Base-by-base conservation (phyloP, 2,113 vertebrate genomes). In the Poeciliopsis prolifica region DNA sequence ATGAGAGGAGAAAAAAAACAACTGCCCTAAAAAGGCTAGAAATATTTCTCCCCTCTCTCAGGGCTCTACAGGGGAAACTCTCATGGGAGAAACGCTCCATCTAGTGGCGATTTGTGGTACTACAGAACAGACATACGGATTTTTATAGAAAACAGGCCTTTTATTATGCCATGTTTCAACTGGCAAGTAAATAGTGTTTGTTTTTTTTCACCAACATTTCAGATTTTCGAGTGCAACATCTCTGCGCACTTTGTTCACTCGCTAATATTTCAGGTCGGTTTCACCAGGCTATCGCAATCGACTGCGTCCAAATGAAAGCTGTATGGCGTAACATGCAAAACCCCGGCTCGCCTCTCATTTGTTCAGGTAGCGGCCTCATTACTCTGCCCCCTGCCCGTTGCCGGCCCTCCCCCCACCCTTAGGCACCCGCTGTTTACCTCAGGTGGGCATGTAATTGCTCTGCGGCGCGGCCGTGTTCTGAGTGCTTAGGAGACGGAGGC, bases 381-480 rank as follows among this genome's bases (percentile, higher is more conserved):
- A 88, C 87, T 86, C 72, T 35, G 81, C 84, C 85, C 90, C 84
- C 84, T 75, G 65, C 84, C 87, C 70, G 28, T 37, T 68, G 74
- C 70, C n/a, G 67, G 78, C 37, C 69, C 76, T 80, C 82, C 72
- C 64, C 70, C 83, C 78, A 65, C 87, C 89, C 82, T 84, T 51
- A 82, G 86, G 81, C 86, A 87, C 89, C 82, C 88, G 90, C 78
- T 67, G 65, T 78, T 85, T 90, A 79, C 89, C 77, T 82, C 89
- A 90, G 92, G 91, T 90, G 87, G 89, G 70, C 87, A 68, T 91
- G 91, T 89, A 90, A 93, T 91, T 89, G 88, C 88, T 86, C 80
- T 74, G 80, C 78, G 85, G 83, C n/a, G 19, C 82, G 83, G 88
- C 76, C 82, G 68, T 79, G 88, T 88, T 91, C 80, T 58, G 72